These are phyloP conservation scores for Patella vulgata DNA, from an alignment of 1,140 invertebrate species.

Conservation along the genomic window DNA sequence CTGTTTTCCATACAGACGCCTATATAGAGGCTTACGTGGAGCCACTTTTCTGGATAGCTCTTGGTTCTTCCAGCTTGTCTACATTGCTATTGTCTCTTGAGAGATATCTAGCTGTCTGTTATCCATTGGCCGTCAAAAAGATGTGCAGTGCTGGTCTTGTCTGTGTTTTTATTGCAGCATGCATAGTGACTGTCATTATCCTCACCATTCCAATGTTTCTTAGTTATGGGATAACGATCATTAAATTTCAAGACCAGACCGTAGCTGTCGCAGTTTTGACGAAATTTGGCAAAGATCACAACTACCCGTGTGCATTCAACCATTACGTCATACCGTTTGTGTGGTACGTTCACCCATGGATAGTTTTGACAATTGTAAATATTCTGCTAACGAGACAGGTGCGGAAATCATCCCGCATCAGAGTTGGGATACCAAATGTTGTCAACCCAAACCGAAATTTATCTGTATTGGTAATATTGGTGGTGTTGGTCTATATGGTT, in stretches of 20 bases:
- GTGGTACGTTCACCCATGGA: constrained; percentile 43
- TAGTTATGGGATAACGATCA: constrained; percentile 5
- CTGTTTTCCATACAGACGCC: constrained; percentile 31
- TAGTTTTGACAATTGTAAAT: constrained; percentile 31
- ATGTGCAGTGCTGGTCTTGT: constrained; percentile 24
- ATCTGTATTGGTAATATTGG: constrained; percentile 35
- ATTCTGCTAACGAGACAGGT: constrained; percentile 23
- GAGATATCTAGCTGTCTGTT: constrained; percentile 34
- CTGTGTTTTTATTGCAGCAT: constrained; percentile 8
- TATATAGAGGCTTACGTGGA: constrained; percentile 41
- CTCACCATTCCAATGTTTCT: constrained; percentile 35
- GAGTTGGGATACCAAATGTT: constrained; percentile 29
- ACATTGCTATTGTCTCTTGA: constrained; percentile 39
- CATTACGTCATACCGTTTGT: constrained; percentile 36
- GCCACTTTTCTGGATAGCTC: constrained; percentile 41
- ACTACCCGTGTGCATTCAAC: constrained; percentile 34
- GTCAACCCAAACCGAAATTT: constrained; percentile 39
- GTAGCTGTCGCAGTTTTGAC: not conserved
- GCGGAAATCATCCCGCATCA: constrained; percentile 37
- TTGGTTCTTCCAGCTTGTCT: constrained; percentile 39
- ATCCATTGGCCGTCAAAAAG: constrained; percentile 30
- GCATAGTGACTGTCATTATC: constrained; percentile 12
- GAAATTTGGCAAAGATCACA: constrained; percentile 9
- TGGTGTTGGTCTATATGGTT: constrained; percentile 35
- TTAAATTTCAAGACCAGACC: not conserved